Percentiles rank a stretch among this genome's conserved stretches.
Evolutionary conservation across 1,140 invertebrate species (phyloP).

Genomic region (Stegodyphus dumicola): DNA sequence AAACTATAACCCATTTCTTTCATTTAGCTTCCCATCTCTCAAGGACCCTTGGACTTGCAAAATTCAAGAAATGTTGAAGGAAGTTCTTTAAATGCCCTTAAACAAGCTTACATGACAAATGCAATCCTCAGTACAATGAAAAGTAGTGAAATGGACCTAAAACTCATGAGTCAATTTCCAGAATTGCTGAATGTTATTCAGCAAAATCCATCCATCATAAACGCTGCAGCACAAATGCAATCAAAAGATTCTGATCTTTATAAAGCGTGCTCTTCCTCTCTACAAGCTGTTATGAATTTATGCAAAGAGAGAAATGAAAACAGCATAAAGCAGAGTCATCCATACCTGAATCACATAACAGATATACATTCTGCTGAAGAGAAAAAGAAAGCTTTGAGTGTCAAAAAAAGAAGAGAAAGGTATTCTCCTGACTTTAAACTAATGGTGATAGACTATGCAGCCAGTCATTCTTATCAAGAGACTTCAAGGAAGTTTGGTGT

Average conservation of each 20-base stretch:
- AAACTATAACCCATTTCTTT: not conserved
- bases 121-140: conserved; percentile 49
- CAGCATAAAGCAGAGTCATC: not conserved
- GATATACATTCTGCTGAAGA: not conserved
- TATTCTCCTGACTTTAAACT: conserved; percentile 59
- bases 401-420: conserved; percentile 43
- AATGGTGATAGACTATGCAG: conserved; percentile 51
- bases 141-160: conserved; percentile 41
- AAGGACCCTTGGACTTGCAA: conserved; percentile 25
- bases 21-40: not conserved
- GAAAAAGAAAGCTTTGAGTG: conserved; percentile 16
- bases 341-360: not conserved
- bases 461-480: conserved; percentile 51
- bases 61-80: conserved; percentile 23
- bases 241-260: conserved; percentile 31
- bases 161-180: conserved; percentile 53
- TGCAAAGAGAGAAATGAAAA: conserved; percentile 21
- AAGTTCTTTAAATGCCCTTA: conserved; percentile 44
- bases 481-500: conserved; percentile 58
- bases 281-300: conserved; percentile 41
- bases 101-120: conserved; percentile 55
- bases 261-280: conserved; percentile 28
- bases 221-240: conserved; percentile 44
- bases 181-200: conserved; percentile 46
- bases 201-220: conserved; percentile 48